Percentiles rank a stretch among this genome's conserved stretches.
These are phyloP conservation scores for Synchiropus splendidus DNA, from an alignment of 2,113 vertebrate species.

Conservation along the genomic window DNA sequence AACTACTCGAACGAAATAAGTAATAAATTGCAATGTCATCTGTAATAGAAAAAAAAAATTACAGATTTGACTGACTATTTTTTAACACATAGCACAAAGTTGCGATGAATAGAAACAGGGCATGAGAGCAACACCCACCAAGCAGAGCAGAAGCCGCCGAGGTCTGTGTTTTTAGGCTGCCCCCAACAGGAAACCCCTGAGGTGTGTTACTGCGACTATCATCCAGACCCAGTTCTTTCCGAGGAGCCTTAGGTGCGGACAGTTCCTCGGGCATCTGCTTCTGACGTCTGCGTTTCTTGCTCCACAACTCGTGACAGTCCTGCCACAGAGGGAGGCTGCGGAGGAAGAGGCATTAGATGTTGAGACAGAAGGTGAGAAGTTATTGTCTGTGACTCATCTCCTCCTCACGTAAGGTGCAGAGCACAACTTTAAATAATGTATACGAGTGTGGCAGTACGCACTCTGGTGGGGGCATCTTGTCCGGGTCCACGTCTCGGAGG, in stretches of 20 bases:
- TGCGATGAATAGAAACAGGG: too few species aligned
- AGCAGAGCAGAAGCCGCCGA: slow-evolving; percentile 57
- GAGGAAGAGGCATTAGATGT: not conserved
- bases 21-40: too few species aligned
- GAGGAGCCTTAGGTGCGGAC: slow-evolving; percentile 79
- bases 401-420: too few species aligned
- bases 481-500: slow-evolving; percentile 87
- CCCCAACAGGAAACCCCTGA: slow-evolving; percentile 78
- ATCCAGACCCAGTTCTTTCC: slow-evolving; percentile 88
- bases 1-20: too few species aligned
- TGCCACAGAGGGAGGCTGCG: slow-evolving; percentile 93
- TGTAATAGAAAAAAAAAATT: too few species aligned
- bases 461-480: slow-evolving; percentile 98
- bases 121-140: too few species aligned
- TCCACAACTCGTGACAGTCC: slow-evolving; percentile 98
- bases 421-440: too few species aligned
- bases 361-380: not conserved
- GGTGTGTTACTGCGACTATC: slow-evolving; percentile 95
- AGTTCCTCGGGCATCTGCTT: slow-evolving; percentile 91
- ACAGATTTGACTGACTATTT: too few species aligned
- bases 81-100: too few species aligned
- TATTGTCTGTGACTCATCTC: too few species aligned
- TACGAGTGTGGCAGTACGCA: too few species aligned
- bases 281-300: slow-evolving; percentile 94
- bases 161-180: slow-evolving; percentile 75